Conservation (phyloP, 2,888 invertebrate genomes). For the Acleris cristana region DNA sequence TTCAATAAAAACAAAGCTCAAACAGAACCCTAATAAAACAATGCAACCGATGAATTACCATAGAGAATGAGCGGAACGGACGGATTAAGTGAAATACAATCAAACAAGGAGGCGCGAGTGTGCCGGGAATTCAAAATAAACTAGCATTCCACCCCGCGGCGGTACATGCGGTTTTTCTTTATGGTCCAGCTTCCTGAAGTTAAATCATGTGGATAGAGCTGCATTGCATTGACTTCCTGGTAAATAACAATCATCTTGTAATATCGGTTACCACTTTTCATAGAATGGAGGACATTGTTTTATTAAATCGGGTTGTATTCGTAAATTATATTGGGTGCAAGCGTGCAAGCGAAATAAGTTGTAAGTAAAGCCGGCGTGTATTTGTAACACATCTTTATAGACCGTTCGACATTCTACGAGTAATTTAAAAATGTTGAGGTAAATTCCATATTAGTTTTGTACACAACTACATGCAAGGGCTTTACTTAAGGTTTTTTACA, state of each 20-base stretch:
- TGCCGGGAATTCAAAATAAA: constrained; percentile 64
- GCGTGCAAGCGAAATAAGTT: no score
- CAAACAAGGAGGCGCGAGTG: constrained; percentile 70
- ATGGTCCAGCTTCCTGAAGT: constrained; percentile 24
- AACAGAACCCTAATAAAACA: constrained; percentile 73
- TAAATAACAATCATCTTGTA: neutral
- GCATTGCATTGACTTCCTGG: constrained; percentile 9
- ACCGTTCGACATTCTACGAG: no score
- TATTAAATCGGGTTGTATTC: no score
- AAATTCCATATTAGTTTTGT: no score
- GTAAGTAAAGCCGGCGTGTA: no score
- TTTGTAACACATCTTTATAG: no score
- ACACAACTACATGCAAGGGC: no score
- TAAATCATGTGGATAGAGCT: constrained; percentile 21
- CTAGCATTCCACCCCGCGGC: constrained; percentile 42
- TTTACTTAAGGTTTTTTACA: no score
- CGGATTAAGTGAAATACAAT: constrained; percentile 79
- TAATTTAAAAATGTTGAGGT: no score
- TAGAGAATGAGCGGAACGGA: constrained; percentile 79
- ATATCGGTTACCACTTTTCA: no score
- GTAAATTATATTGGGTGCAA: no score
- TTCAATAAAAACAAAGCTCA: constrained; percentile 1
- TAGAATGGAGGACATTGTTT: no score
- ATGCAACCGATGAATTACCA: constrained; percentile 77
- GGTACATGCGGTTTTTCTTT: constrained; percentile 33